phyloP scores from a whole-genome alignment of 2,797 vertebrate species.

The Lithobates pipiens region DNA sequence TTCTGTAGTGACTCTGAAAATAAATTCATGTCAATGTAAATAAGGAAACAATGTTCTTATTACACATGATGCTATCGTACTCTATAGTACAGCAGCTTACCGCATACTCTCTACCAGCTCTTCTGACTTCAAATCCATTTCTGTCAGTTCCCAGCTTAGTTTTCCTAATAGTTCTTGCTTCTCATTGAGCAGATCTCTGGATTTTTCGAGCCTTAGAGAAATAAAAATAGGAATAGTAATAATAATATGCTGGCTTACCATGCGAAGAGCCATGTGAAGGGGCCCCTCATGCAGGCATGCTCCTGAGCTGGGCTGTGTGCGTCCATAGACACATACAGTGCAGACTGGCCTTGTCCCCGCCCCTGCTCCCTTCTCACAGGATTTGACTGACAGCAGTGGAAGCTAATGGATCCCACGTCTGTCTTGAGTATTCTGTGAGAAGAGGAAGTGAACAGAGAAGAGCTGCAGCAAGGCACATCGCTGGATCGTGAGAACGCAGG shows the following conservation, averaged over 20 bases:
- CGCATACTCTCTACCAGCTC: slow-evolving; percentile 50
- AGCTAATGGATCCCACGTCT: too few species aligned
- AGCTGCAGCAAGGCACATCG: too few species aligned
- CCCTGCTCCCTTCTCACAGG: too few species aligned
- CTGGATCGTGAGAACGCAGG: too few species aligned
- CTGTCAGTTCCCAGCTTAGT: slow-evolving; percentile 63
- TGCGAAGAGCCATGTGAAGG: too few species aligned
- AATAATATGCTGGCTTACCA: neutral
- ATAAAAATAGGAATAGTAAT: neutral
- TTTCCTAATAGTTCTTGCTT: slow-evolving; percentile 67
- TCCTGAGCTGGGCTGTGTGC: too few species aligned
- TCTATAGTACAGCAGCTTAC: slow-evolving; percentile 61
- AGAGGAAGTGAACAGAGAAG: too few species aligned
- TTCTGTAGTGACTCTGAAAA: slow-evolving; percentile 2
- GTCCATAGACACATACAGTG: too few species aligned
- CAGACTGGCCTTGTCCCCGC: too few species aligned
- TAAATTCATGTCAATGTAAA: neutral
- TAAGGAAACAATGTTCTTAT: neutral
- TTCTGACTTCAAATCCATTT: slow-evolving; percentile 63
- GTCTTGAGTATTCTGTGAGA: too few species aligned
- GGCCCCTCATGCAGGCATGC: too few species aligned
- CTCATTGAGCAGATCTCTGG: slow-evolving; percentile 55
- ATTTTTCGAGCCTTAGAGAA: slow-evolving; percentile 62
- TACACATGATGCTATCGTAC: neutral
- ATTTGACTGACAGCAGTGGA: too few species aligned